Conservation (phyloP, 37 sponge, comb jelly and placozoan species). For the Corticium candelabrum region DNA sequence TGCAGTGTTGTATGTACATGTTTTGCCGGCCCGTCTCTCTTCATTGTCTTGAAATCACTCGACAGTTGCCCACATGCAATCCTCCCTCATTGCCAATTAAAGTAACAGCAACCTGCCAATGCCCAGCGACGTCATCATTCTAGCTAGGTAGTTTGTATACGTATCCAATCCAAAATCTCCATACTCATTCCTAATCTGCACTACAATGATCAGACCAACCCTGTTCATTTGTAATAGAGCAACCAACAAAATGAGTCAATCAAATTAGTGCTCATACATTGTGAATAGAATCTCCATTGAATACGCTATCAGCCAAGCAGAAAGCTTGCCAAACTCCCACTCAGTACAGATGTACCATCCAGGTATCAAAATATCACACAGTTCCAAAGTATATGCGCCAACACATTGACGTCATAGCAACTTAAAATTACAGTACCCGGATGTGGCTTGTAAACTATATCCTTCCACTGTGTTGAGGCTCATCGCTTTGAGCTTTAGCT, state of each 20-base stretch:
- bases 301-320: slow-evolving; percentile 82
- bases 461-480: slow-evolving; percentile 84
- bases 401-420: slow-evolving; percentile 17
- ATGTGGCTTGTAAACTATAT: slow-evolving; percentile 64
- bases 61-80: slow-evolving; percentile 6
- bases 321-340: slow-evolving; percentile 87
- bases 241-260: slow-evolving; percentile 40
- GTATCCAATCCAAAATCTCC: slow-evolving; percentile 8
- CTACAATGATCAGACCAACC: slow-evolving; percentile 82
- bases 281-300: slow-evolving; percentile 48
- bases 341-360: slow-evolving; percentile 96
- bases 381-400: slow-evolving; percentile 53
- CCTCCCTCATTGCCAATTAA: slow-evolving; percentile 31
- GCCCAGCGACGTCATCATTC: slow-evolving; percentile 3
- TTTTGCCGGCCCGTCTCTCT: no score
- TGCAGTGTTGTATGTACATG: no score
- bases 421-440: slow-evolving; percentile 63
- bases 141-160: slow-evolving; percentile 25
- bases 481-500: slow-evolving; percentile 54
- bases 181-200: slow-evolving; percentile 78
- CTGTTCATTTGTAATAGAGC: slow-evolving; percentile 40
- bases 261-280: slow-evolving; percentile 53
- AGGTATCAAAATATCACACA: slow-evolving; percentile 82
- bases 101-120: slow-evolving; percentile 46
- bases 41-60: slow-evolving; percentile 37